Conservation (phyloP, 2,113 vertebrate species). For the Genyomyrus donnyi region DNA sequence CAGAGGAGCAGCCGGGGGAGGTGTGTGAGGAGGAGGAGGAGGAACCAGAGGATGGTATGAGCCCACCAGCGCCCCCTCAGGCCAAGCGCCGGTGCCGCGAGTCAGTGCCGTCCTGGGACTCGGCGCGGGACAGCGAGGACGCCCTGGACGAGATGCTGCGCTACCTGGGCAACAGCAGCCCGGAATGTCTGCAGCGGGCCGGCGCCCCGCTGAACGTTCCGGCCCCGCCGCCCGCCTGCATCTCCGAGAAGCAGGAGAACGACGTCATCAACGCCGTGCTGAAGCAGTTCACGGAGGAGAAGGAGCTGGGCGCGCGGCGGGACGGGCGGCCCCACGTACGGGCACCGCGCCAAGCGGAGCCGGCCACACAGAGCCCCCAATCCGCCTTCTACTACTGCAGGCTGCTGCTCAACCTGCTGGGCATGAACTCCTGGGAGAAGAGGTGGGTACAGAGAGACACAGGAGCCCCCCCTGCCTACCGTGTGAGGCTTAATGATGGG, state of each 20-base stretch:
- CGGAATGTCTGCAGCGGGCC: conserved; percentile 90
- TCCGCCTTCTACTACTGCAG: conserved; percentile 97
- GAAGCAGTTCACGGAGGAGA: conserved; percentile 88
- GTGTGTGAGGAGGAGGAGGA: not conserved
- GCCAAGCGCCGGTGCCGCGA: conserved; percentile 81
- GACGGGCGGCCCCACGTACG: conserved; percentile 86
- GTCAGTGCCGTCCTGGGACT: conserved; percentile 85
- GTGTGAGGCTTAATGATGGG: not conserved
- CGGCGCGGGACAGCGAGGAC: conserved; percentile 83
- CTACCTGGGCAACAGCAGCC: conserved; percentile 86
- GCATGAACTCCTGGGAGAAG: conserved; percentile 99
- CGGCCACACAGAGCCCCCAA: conserved; percentile 77
- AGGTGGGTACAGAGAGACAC: conserved; percentile 61
- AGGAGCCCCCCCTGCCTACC: not conserved
- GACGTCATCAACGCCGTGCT: conserved; percentile 96
- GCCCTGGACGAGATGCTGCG: conserved; percentile 90
- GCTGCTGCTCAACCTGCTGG: conserved; percentile 92
- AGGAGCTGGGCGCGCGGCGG: conserved; percentile 80
- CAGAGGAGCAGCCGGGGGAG: conserved; percentile 19
- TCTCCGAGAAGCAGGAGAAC: conserved; percentile 96
- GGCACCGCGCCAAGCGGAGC: conserved; percentile 80
- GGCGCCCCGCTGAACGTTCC: conserved; percentile 90
- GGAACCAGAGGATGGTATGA: not conserved
- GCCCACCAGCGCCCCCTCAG: conserved; percentile 60
- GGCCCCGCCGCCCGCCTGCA: conserved; percentile 81